These are phyloP conservation scores for Zosterops japonicus DNA, from an alignment of 2,113 vertebrate species.

Conservation along the genomic window DNA sequence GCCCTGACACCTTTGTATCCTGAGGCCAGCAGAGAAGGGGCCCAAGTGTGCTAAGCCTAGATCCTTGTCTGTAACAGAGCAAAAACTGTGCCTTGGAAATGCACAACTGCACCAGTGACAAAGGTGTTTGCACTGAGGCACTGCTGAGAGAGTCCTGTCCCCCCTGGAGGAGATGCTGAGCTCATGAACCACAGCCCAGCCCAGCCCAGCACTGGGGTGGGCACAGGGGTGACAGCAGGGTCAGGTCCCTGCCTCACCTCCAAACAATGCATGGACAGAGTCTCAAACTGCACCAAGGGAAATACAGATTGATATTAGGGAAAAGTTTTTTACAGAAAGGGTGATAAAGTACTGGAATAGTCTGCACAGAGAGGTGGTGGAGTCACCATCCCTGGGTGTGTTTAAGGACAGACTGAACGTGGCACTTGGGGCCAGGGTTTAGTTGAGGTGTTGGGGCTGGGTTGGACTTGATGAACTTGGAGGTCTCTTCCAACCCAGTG, in stretches of 20 bases:
- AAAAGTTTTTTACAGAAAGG: neutral
- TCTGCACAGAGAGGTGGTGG: neutral
- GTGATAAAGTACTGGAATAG: neutral
- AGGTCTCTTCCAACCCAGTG: neutral
- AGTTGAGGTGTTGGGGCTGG: neutral
- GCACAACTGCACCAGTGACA: neutral
- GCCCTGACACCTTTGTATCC: neutral
- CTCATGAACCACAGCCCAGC: too few species aligned
- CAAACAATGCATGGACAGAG: neutral
- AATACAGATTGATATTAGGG: neutral
- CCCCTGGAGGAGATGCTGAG: neutral
- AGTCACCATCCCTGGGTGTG: neutral
- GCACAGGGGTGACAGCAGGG: accelerated
- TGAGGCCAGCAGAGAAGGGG: neutral
- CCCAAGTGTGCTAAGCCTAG: neutral
- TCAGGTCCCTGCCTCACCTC: neutral
- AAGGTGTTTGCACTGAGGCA: neutral
- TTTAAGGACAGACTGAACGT: neutral
- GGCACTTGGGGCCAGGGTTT: neutral
- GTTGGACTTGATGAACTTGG: neutral
- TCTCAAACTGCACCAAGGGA: neutral
- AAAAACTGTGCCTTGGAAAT: neutral
- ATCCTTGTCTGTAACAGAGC: neutral
- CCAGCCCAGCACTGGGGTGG: neutral
- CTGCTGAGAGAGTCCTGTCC: neutral